A percentile compares a stretch with the other conserved stretches of the same genome.
Conservation (phyloP, 2,113 vertebrate species). For the Hucho hucho region DNA sequence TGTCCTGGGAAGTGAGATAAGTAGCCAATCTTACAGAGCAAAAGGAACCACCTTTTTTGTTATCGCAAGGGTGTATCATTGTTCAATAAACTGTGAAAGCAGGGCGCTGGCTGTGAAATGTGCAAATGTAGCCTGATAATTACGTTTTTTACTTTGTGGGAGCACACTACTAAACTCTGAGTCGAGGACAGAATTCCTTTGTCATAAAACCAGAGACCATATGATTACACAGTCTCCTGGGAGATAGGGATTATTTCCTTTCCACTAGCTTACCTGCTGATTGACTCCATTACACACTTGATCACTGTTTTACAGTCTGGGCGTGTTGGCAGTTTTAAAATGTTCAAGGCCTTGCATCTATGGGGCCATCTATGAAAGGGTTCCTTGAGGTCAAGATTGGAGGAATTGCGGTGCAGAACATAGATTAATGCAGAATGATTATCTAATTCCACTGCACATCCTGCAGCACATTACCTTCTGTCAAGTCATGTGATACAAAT, state of each 20-base stretch:
- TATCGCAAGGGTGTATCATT: not conserved
- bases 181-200: not conserved
- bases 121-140: slow-evolving; percentile 2
- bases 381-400: not conserved
- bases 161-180: not conserved
- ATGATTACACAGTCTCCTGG: slow-evolving; percentile 1
- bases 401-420: not conserved
- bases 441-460: not conserved
- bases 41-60: not conserved
- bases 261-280: not conserved
- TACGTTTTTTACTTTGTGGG: not conserved
- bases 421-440: not conserved
- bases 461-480: not conserved
- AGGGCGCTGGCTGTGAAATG: not conserved
- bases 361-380: not conserved
- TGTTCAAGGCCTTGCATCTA: not conserved
- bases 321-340: not conserved
- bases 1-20: not conserved
- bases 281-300: not conserved
- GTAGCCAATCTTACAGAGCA: not conserved
- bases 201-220: slow-evolving; percentile 10
- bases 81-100: slow-evolving; percentile 3
- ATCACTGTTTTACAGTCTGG: not conserved
- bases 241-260: not conserved
- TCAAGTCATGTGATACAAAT: not conserved